Conservation (phyloP, 1,140 invertebrate genomes). For the Cyclargus thomasi region DNA sequence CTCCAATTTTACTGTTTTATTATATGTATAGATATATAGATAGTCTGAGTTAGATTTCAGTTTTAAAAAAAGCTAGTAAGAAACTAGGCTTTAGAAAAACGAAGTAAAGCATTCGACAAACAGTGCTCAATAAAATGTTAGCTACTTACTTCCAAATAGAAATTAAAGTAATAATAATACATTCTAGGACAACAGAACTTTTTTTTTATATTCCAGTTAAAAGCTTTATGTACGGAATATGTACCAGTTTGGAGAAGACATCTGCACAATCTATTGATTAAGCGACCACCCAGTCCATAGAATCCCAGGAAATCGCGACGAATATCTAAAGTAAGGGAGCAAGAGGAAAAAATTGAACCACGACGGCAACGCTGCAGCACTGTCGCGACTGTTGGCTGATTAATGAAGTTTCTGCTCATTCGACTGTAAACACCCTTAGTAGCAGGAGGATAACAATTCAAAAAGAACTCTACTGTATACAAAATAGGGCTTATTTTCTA, state of each 20-base stretch:
- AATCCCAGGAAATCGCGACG: conserved; percentile 71
- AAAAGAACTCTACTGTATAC: conserved; percentile 20
- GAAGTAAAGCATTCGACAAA: too few species aligned
- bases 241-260: not conserved
- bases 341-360: conserved; percentile 68
- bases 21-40: too few species aligned
- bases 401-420: conserved; percentile 65
- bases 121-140: too few species aligned
- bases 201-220: too few species aligned
- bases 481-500: conserved; percentile 24
- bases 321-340: conserved; percentile 69
- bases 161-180: too few species aligned
- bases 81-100: too few species aligned
- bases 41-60: too few species aligned
- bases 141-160: too few species aligned
- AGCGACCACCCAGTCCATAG: conserved; percentile 62
- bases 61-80: too few species aligned
- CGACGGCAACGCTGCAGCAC: conserved; percentile 64
- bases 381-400: conserved; percentile 70
- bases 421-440: conserved; percentile 50
- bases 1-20: too few species aligned
- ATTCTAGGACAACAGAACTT: too few species aligned
- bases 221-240: too few species aligned
- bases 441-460: conserved; percentile 22
- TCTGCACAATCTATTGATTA: conserved; percentile 44